These are phyloP conservation scores for Archips xylosteana DNA, from an alignment of 2,888 invertebrate genomes.

Conservation along the genomic window DNA sequence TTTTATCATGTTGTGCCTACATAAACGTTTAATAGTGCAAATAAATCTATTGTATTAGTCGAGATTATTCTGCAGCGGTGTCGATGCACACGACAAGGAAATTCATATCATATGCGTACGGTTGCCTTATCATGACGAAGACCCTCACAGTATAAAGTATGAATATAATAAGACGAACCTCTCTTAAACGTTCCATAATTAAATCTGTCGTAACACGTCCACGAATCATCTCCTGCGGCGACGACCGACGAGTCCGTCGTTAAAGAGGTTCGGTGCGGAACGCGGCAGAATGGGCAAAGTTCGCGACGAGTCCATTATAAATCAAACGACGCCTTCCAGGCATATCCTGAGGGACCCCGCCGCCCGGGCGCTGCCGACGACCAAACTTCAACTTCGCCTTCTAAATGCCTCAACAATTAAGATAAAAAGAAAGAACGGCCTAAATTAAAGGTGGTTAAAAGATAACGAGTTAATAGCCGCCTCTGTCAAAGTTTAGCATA, in stretches of 20 bases:
- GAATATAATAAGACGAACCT: slow-evolving; percentile 72
- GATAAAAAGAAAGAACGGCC: slow-evolving; percentile 84
- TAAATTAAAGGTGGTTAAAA: slow-evolving; percentile 84
- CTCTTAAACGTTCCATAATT: slow-evolving; percentile 82
- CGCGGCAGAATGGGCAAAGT: slow-evolving; percentile 82
- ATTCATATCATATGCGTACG: not conserved
- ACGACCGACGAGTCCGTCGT: slow-evolving; percentile 82
- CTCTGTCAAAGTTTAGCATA: slow-evolving; percentile 65
- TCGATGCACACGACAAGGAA: not conserved
- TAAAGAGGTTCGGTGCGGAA: slow-evolving; percentile 81
- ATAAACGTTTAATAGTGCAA: no score
- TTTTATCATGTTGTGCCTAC: no score
- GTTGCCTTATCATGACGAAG: slow-evolving; percentile 44
- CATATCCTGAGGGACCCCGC: slow-evolving; percentile 82
- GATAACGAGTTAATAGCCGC: slow-evolving; percentile 83
- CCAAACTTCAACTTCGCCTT: slow-evolving; percentile 81
- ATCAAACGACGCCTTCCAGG: slow-evolving; percentile 84
- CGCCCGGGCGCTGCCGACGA: slow-evolving; percentile 68
- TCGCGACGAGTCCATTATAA: slow-evolving; percentile 85
- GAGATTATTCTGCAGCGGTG: no score
- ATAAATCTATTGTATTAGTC: no score
- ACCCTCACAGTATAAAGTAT: slow-evolving; percentile 67
- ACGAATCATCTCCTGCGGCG: slow-evolving; percentile 84
- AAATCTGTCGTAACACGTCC: slow-evolving; percentile 85
- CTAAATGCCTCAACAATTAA: slow-evolving; percentile 85